Evolutionary conservation across 2,113 vertebrate species (phyloP).

Genomic region (Buteo buteo): DNA sequence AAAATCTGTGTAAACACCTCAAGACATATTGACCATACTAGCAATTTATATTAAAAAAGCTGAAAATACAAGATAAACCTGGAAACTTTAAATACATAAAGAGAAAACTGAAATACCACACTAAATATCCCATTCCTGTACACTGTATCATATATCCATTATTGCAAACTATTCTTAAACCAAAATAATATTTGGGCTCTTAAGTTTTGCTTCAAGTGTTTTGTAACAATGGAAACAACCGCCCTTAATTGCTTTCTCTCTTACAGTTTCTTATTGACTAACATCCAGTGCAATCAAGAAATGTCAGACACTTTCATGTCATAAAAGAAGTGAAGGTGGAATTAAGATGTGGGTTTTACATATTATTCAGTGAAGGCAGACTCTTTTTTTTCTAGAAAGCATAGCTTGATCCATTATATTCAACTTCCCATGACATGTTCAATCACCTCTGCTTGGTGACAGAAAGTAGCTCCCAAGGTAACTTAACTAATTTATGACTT

Average conservation of each 20-base stretch:
- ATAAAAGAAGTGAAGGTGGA: background rate
- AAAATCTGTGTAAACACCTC: background rate
- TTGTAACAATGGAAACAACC: background rate
- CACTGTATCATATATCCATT: background rate
- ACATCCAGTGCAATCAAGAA: background rate
- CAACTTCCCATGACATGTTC: background rate
- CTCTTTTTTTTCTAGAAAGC: background rate
- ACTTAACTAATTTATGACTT: background rate
- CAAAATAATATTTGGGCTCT: background rate
- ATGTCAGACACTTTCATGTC: background rate
- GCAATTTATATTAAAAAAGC: background rate
- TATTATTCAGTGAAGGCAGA: background rate
- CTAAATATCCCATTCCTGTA: background rate
- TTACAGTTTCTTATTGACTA: background rate
- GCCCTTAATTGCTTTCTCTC: background rate
- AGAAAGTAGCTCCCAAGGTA: background rate
- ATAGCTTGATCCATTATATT: background rate
- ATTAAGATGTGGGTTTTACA: background rate
- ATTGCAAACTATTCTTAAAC: background rate
- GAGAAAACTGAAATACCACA: background rate
- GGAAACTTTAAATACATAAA: background rate
- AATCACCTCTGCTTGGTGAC: background rate
- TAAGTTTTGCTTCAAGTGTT: background rate
- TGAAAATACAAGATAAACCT: background rate
- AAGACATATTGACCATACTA: background rate